These are phyloP conservation scores for Drosophila diplacantha DNA, from an alignment of 2,888 invertebrate species.

Conservation along the genomic window DNA sequence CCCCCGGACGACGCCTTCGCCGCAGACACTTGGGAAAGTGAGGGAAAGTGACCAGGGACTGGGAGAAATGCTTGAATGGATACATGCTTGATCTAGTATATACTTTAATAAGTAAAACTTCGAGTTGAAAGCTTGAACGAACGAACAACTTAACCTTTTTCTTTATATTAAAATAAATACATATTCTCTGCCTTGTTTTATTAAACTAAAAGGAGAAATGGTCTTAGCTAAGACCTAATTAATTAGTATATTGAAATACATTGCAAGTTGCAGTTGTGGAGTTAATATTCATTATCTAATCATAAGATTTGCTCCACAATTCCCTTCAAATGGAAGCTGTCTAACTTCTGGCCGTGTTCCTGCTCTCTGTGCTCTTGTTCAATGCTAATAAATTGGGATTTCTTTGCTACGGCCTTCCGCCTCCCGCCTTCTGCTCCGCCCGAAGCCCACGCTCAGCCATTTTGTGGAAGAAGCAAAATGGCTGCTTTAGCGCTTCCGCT, in stretches of 20 bases:
- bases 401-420: conserved; percentile 19
- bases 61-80: not conserved
- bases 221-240: not conserved
- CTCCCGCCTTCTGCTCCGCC: not conserved
- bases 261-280: too few species aligned
- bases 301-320: not conserved
- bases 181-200: not conserved
- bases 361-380: conserved; percentile 9
- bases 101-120: not conserved
- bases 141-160: not conserved
- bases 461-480: conserved; percentile 36
- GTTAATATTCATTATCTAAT: too few species aligned
- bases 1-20: not conserved
- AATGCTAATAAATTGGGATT: conserved; percentile 48
- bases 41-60: not conserved
- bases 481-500: conserved; percentile 48
- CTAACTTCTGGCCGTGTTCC: not conserved
- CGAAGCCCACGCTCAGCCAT: not conserved
- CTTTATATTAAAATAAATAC: not conserved
- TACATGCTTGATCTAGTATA: not conserved
- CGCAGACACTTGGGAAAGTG: not conserved
- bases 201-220: not conserved
- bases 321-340: not conserved
- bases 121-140: not conserved
- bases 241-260: not conserved